These are phyloP conservation scores for Pseudomugil gertrudae DNA, from an alignment of 2,797 vertebrate species.

Conservation along the genomic window DNA sequence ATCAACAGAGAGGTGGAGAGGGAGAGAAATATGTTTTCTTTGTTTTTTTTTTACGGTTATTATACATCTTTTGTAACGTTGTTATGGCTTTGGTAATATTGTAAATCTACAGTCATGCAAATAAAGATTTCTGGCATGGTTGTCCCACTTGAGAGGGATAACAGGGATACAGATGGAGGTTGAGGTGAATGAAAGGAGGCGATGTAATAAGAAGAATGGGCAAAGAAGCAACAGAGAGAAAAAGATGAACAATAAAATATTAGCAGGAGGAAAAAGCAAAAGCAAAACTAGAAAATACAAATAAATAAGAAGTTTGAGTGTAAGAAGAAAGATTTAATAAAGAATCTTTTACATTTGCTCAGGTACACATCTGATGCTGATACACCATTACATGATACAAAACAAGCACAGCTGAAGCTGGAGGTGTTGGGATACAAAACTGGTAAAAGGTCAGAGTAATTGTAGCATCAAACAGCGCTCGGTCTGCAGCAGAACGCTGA, in stretches of 20 bases:
- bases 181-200: neutral
- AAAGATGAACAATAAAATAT: neutral
- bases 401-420: constrained; percentile 15
- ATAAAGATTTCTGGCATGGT: too few species aligned
- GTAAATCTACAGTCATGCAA: too few species aligned
- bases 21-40: neutral
- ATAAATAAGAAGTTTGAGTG: constrained; percentile 15
- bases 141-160: neutral
- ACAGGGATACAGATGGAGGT: neutral
- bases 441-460: constrained; percentile 19
- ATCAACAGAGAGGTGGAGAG: constrained; percentile 17
- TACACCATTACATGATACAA: neutral
- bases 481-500: constrained; percentile 53
- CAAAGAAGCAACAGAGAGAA: neutral
- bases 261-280: constrained; percentile 6
- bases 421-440: constrained; percentile 22
- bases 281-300: neutral
- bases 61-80: too few species aligned
- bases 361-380: neutral
- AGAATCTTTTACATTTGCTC: constrained; percentile 1
- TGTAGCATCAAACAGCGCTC: constrained; percentile 28
- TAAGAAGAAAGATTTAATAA: constrained; percentile 26
- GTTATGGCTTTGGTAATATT: too few species aligned
- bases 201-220: neutral
- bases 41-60: too few species aligned